Base-by-base conservation (phyloP, 2,113 vertebrate species). In the Paradoxurus hermaphroditus region DNA sequence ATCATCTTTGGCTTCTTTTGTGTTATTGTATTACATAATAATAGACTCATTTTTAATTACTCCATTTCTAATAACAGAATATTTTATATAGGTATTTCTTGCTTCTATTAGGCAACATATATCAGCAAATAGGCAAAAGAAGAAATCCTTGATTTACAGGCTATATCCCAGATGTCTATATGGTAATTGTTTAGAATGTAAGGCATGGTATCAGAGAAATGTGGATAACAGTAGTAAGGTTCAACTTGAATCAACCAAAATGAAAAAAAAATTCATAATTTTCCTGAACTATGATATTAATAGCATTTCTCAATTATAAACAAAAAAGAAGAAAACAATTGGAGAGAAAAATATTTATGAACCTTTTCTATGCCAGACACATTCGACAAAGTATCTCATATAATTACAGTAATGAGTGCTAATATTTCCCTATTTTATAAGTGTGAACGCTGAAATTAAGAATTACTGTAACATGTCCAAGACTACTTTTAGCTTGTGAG, bases 11-110 rank as follows among this genome's bases (percentile, higher is more conserved):
- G 36, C 25, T 92, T 56, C 63, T 75, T 65, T 70, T 90, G 56
- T 51, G n/a, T 46, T 39, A 31, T 73, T 59, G 14, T 56, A 44
- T 56, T 93, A 34, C 6, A 4, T 21, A 36, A 49, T 70, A 70
- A 81, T 18, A 34, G 63, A 70, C 36, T 94, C 23, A 72, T 39
- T 95, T 95, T 91, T 77, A 67, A 94, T 97, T 68, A 62, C n/a
- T 67, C 44, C 19, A 79, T 84, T 96, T 87, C 86, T 25, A 67
- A 78, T n/a, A 3, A 68, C 9, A 62, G 59, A 84, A 29, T 67
- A 86, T 73, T 90, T 86, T 51, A 84, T 7, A 16, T 1, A 39
- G 31, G n/a, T 39, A 70, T 4, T 41, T 70, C 41, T 75, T 44
- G 56, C 25, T 78, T 73, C 77, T 25, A 73, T 2, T 5, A 51